phyloP scores from a whole-genome alignment of 2,797 vertebrate species.

The Limnodromus scolopaceus region DNA sequence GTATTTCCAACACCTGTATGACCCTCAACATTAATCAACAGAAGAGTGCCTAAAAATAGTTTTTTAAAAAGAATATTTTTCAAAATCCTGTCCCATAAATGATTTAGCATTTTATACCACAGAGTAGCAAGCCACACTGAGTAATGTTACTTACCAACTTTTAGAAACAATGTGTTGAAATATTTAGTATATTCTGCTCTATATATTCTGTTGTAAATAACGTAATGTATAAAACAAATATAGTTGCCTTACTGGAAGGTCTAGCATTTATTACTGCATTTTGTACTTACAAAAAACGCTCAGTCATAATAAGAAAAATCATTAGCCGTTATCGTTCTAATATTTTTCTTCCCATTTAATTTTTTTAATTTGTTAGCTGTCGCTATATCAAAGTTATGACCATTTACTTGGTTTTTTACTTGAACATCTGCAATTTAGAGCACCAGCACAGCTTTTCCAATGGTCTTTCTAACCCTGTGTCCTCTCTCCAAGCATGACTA shows the following conservation, averaged over 20 bases:
- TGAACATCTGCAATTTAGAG: neutral
- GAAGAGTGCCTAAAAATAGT: neutral
- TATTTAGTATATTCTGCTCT: neutral
- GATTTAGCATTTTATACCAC: neutral
- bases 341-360: neutral
- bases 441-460: neutral
- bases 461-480: neutral
- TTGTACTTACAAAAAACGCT: neutral
- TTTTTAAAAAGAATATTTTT: neutral
- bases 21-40: neutral
- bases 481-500: neutral
- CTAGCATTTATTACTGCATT: neutral
- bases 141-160: neutral
- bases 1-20: neutral
- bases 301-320: neutral
- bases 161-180: constrained; percentile 1
- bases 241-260: neutral
- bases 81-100: neutral
- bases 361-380: neutral
- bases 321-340: neutral
- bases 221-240: neutral
- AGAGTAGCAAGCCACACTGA: neutral
- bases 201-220: constrained; percentile 17
- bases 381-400: neutral
- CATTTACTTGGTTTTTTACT: neutral